These are phyloP conservation scores for Characodon lateralis DNA, from an alignment of 2,797 vertebrate species.

Conservation along the genomic window DNA sequence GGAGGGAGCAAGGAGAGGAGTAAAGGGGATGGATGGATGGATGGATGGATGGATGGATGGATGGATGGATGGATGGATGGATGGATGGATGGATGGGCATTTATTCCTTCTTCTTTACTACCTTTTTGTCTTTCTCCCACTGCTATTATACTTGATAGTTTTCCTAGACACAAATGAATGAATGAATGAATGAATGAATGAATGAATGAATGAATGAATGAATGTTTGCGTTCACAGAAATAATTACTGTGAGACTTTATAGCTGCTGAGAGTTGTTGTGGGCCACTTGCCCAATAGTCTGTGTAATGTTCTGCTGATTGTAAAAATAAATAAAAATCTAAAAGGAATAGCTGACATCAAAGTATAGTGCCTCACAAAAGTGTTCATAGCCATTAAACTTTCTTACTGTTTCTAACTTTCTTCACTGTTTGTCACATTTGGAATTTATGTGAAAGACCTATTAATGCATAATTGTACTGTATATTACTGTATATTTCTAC, in stretches of 20 bases:
- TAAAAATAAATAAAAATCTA: not conserved
- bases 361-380: not conserved
- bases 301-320: not conserved
- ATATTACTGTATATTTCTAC: too few relatives aligned
- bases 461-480: too few relatives aligned
- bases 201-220: not conserved
- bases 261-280: too few relatives aligned
- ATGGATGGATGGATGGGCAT: conserved; percentile 25
- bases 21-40: conserved; percentile 31
- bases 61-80: conserved; percentile 29
- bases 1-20: conserved; percentile 51
- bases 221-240: not conserved
- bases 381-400: not conserved
- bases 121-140: not conserved
- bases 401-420: too few relatives aligned
- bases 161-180: conserved; percentile 3
- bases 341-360: not conserved
- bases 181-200: conserved; percentile 1
- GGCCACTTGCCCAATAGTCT: not conserved
- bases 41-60: conserved; percentile 32
- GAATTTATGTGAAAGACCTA: too few relatives aligned
- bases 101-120: not conserved
- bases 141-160: not conserved
- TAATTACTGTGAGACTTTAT: too few relatives aligned
- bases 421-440: too few relatives aligned